Conservation (phyloP, 2,888 invertebrate species). For the Drosophila fulvimacula region DNA sequence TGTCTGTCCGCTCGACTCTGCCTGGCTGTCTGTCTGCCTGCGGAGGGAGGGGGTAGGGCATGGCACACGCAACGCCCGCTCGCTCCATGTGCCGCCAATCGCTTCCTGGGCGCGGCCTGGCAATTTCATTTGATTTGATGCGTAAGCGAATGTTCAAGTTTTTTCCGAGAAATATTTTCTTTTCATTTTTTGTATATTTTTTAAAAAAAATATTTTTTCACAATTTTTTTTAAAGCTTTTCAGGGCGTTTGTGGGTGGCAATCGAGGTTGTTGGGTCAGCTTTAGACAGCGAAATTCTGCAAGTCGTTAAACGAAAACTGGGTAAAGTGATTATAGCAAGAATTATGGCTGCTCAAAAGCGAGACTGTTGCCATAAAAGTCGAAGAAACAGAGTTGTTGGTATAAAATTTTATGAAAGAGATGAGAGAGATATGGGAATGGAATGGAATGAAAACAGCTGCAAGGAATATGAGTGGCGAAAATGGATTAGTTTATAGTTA, state of each 20-base stretch:
- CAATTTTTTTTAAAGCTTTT: conserved; percentile 1
- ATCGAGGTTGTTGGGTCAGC: conserved; percentile 46
- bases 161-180: conserved; percentile 19
- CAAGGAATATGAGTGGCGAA: too few relatives aligned
- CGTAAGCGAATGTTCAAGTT: conserved; percentile 52
- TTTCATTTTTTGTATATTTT: conserved; percentile 8
- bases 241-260: conserved; percentile 10
- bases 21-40: conserved; percentile 19
- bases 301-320: conserved; percentile 27
- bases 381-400: neutral
- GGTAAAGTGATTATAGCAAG: conserved; percentile 28
- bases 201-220: neutral
- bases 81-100: conserved; percentile 4
- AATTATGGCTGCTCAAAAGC: conserved; percentile 9
- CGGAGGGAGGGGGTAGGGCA: neutral
- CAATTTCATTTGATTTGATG: conserved; percentile 52
- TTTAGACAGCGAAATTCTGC: conserved; percentile 13
- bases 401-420: neutral
- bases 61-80: conserved; percentile 18
- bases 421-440: neutral
- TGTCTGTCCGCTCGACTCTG: conserved; percentile 32
- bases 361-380: conserved; percentile 18
- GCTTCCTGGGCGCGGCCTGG: conserved; percentile 47
- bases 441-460: too few relatives aligned
- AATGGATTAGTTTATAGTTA: neutral